Percentiles rank a stretch among this genome's conserved stretches.
Conservation (phyloP, 2,888 invertebrate species). For the Drosophila diplacantha region DNA sequence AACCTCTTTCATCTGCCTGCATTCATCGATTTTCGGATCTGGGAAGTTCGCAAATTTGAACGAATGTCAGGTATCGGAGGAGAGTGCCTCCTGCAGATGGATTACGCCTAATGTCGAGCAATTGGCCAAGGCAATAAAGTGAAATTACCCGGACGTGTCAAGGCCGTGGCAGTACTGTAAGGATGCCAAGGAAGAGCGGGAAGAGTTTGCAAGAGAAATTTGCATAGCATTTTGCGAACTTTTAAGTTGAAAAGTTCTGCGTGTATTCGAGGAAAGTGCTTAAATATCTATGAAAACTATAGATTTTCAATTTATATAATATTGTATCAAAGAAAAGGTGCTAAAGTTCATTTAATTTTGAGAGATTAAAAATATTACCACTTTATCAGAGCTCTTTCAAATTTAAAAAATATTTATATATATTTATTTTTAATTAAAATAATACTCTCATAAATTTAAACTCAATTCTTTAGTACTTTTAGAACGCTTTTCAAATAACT, state of each 20-base stretch:
- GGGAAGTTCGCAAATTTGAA: conserved; percentile 58
- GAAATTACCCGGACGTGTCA: conserved; percentile 62
- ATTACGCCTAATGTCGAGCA: conserved; percentile 62
- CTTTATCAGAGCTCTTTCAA: background rate
- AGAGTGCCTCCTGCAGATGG: conserved; percentile 59
- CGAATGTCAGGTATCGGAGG: conserved; percentile 65
- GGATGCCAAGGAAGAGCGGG: background rate
- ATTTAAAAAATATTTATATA: background rate
- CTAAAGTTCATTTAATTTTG: background rate
- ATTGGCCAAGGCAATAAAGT: conserved; percentile 67
- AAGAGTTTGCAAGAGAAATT: background rate
- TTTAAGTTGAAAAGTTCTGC: background rate
- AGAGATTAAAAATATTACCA: too few species aligned
- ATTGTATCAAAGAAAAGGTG: background rate
- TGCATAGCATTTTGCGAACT: background rate
- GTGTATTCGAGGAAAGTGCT: too few species aligned
- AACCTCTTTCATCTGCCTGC: conserved; percentile 66
- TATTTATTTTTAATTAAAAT: background rate
- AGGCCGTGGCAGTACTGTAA: conserved; percentile 41
- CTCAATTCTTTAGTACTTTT: background rate
- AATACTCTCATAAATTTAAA: background rate
- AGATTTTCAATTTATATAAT: background rate
- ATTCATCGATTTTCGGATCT: conserved; percentile 61
- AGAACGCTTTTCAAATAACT: background rate
- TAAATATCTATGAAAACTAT: background rate